Evolutionary conservation across 2,888 invertebrate species (phyloP), one percentile per base, ranked within the genome.

Genomic region (Resseliella maxima): DNA sequence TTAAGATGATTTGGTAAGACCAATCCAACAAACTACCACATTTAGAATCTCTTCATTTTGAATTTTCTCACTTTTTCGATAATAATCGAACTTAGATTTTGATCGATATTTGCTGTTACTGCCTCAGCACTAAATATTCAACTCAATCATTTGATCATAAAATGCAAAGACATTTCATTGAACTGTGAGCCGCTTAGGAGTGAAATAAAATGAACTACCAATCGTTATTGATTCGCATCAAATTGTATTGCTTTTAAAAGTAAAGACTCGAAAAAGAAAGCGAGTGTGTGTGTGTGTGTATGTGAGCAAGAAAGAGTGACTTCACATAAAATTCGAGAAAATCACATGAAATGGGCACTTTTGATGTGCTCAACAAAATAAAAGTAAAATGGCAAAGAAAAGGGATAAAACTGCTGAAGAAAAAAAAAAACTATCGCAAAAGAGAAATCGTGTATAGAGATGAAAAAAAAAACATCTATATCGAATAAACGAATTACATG

Each of bases 191-290:
- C 2, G 72, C 72, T 72, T 72, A 31, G 31, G 72, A 72, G 35
- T 31, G 35, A 72, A 72, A 72, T 72, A 72, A 31, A 72, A 72
- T 8, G 0, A 72, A 31, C 72, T 72, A 72, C 72, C 21, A 72
- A 72, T 72, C 72, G 27, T 72, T 72, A 72, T 72, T 72, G 72
- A 72, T 72, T 72, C 72, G 72, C 72, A 72, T 72, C 27, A 72
- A n/a, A n/a, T n/a, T n/a, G n/a, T n/a, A n/a, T n/a, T n/a, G n/a
- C n/a, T n/a, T n/a, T n/a, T n/a, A n/a, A 72, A 72, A 72, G 27
- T 18, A 50, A 21, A 50, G 2, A 10, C 6, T 3, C 24, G 24
- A 59, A 3, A 59, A 27, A 59, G 27, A 59, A 3, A 3, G 50
- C 5, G 41, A 41, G 41, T 41, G 41, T 12, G 5, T 41, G 6